Evolutionary conservation across 2,113 vertebrate species (phyloP).

Genomic region (Dolichotis patagonum): DNA sequence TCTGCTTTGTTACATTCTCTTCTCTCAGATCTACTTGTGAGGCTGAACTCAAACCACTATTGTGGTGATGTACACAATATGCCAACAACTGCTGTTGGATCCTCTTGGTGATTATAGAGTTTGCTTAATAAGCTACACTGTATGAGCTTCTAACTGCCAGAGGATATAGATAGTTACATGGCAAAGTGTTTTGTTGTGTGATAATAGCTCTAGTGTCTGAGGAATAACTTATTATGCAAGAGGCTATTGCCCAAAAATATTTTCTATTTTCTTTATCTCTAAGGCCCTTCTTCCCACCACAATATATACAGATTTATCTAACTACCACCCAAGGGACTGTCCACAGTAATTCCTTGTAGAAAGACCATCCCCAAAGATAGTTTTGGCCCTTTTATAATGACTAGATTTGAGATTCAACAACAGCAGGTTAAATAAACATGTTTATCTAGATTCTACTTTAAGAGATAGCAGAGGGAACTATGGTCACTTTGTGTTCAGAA

Average conservation of each 20-base stretch:
- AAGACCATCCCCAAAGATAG: conserved; percentile 83
- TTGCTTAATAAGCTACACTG: conserved; percentile 54
- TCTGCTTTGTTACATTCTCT: too few species aligned
- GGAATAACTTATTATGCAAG: conserved; percentile 80
- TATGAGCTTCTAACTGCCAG: not conserved
- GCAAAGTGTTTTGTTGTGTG: conserved; percentile 73
- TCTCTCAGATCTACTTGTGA: not conserved
- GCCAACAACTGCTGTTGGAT: not conserved
- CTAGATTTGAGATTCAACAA: conserved; percentile 78
- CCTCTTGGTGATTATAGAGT: not conserved
- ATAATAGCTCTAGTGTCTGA: conserved; percentile 75
- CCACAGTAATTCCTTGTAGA: conserved; percentile 82
- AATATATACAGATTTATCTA: conserved; percentile 80
- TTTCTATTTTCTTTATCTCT: conserved; percentile 79
- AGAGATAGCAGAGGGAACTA: conserved; percentile 73
- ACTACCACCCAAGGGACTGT: conserved; percentile 76
- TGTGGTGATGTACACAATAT: not conserved
- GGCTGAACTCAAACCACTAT: not conserved
- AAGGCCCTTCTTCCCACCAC: conserved; percentile 68
- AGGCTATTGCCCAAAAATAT: conserved; percentile 67
- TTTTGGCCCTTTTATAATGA: conserved; percentile 82
- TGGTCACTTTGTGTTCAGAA: conserved; percentile 72
- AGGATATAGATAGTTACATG: conserved; percentile 68
- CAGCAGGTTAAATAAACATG: conserved; percentile 76
- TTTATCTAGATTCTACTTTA: conserved; percentile 77